Evolutionary conservation across 2,113 vertebrate species (phyloP), one percentile per base, ranked within the genome.

Genomic region (Xiphophorus couchianus): DNA sequence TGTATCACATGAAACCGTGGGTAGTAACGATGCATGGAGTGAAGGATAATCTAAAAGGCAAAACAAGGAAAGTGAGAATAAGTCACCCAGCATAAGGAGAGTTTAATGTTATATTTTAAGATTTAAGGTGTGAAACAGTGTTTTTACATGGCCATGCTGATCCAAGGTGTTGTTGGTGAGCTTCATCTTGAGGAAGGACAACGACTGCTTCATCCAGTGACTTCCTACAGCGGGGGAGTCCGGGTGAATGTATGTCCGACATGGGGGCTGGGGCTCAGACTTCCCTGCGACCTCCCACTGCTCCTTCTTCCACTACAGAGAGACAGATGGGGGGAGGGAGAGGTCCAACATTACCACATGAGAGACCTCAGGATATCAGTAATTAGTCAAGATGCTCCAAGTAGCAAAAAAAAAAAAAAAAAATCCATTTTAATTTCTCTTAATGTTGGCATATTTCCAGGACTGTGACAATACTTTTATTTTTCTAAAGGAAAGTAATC

Each of bases 101-200:
- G 6, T 64, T 31, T 9, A 30, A n/a, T 25, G 64, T 17, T 3
- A 14, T 7, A 28, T 3, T 25, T 62, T 4, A 25, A 10, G 51
- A 9, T 25, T 58, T 9, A 58, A 58, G 15, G 4, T 19, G 27
- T 5, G 5, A 22, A 25, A 4, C 1, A 5, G 3, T 0, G 17
- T 51, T 94, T 58, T 86, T 86, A 96, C 96, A 10, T 97, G 95
- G 9, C 96, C 96, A 0, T 96, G 95, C 70, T 97, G 96, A 82
- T 97, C 96, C 79, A 97, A 77, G 1, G 95, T 96, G 91, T 97
- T 96, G 93, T 97, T 97, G 61, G 96, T 97, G 83, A 97, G 95
- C 83, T 97, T 97, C 79, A 97, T 90, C 44, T 96, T 96, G 63
- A 96, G 95, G 86, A 97, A 97, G 37, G 95, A 95, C n/a, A 96